These are phyloP conservation scores for Metallyticus violacea DNA, from an alignment of 2,888 invertebrate genomes.

Conservation along the genomic window DNA sequence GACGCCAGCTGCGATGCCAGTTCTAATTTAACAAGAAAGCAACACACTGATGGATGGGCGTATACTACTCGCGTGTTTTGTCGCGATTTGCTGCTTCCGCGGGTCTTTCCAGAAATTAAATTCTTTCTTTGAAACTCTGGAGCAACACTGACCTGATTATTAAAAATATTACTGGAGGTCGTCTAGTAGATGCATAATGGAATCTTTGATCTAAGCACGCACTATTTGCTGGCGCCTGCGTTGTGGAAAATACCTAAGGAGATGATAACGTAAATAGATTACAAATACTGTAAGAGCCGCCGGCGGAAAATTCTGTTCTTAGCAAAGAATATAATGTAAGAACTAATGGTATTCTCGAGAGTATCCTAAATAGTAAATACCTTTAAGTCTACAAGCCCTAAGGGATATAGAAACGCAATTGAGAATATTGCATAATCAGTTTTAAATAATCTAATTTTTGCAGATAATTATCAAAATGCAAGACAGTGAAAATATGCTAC, in stretches of 20 bases:
- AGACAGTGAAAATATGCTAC: too few relatives aligned
- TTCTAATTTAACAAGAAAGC: background rate
- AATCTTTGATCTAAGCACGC: background rate
- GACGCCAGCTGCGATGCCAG: background rate
- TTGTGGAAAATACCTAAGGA: background rate
- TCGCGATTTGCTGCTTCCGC: background rate
- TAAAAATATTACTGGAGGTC: background rate
- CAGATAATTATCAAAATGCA: too few relatives aligned
- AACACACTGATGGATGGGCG: background rate
- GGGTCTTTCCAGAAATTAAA: background rate
- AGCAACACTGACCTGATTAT: background rate
- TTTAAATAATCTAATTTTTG: too few relatives aligned
- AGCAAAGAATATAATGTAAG: too few relatives aligned
- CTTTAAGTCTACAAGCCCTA: too few relatives aligned
- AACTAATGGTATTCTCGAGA: too few relatives aligned
- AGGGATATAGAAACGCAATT: too few relatives aligned
- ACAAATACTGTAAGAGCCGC: background rate
- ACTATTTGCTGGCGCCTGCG: background rate
- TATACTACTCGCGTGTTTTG: background rate
- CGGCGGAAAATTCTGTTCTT: background rate
- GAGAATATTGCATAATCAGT: too few relatives aligned
- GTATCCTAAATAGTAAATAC: too few relatives aligned
- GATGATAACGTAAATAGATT: background rate
- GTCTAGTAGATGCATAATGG: background rate
- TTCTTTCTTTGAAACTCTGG: background rate